A percentile compares a stretch with the other conserved stretches of the same genome.
phyloP scores from a whole-genome alignment of 2,113 vertebrate genomes.

The Antechinus stuartii region DNA sequence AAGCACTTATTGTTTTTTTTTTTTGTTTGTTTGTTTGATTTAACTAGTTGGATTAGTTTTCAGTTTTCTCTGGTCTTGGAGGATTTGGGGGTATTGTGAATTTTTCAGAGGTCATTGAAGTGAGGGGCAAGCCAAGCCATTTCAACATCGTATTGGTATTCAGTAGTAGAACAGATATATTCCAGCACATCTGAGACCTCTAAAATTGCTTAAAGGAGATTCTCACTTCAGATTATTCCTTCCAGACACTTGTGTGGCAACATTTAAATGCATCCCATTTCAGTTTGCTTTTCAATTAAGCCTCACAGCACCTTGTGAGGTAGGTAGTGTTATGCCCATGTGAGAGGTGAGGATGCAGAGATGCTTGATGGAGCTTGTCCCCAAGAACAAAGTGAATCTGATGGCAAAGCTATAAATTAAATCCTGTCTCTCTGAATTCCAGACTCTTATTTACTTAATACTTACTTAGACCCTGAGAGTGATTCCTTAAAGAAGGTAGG shows the following conservation, averaged over 20 bases:
- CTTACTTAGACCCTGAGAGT: conserved; percentile 74
- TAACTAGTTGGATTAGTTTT: conserved; percentile 53
- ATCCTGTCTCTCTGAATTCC: conserved; percentile 42
- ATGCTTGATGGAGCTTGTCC: conserved; percentile 55
- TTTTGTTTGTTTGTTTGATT: conserved; percentile 29
- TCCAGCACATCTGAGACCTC: background rate
- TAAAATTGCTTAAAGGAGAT: background rate
- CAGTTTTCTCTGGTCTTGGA: conserved; percentile 40
- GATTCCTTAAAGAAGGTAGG: conserved; percentile 66
- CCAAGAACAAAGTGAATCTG: conserved; percentile 52
- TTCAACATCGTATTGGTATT: conserved; percentile 19
- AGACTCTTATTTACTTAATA: conserved; percentile 57
- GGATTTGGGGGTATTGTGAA: background rate
- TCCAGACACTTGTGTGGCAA: conserved; percentile 35
- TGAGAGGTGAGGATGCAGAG: conserved; percentile 61
- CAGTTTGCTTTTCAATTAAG: conserved; percentile 46
- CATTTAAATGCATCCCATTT: conserved; percentile 12
- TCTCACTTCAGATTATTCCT: background rate
- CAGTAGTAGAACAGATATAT: background rate
- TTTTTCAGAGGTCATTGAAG: conserved; percentile 38
- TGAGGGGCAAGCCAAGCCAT: conserved; percentile 41
- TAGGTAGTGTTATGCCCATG: conserved; percentile 71
- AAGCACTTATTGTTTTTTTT: conserved; percentile 10
- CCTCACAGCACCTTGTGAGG: conserved; percentile 79
- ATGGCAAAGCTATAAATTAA: conserved; percentile 38